Base-by-base conservation (phyloP, 2,888 invertebrate genomes). In the Pachliopta kotzebuea region DNA sequence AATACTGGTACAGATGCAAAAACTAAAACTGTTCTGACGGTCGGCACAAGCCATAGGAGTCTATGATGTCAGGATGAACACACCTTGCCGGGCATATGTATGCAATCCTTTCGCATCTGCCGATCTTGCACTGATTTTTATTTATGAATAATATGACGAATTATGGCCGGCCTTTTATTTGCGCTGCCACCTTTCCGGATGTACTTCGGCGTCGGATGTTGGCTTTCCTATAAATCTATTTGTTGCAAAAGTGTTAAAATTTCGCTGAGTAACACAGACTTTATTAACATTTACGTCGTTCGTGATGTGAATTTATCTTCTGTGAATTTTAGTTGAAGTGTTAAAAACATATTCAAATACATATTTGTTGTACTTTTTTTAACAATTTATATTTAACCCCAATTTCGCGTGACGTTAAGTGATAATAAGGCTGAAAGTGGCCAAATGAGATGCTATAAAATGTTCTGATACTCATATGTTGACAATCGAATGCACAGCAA, bases 111-210 rank as follows among this genome's bases (percentile, higher is more conserved):
- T 90, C 86, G 77, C 90, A 91, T 90, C 90, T 84, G 84, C 84
- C 76, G 76, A 78, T 80, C 79, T 79, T 88, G 88, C 88, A 88
- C 88, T 88, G 89, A 90, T 90, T 90, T 87, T 86, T 87, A 88
- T 88, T 83, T 87, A 85, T 88, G 88, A 90, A 89, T 88, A 88
- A 89, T 90, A 90, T 91, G 90, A 90, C 89, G 90, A 91, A 90
- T 88, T 88, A 88, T 88, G 77, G 76, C 77, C 78, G 76, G 72
- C 75, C 86, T 78, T 86, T 90, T 88, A 88, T 88, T 77, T 81
- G 83, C 78, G 76, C 77, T 82, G 78, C 76, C 90, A 91, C 90
- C 90, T 91, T 91, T 84, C 86, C 90, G 90, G 90, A 90, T 90
- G 88, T 83, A 74, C 77, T 73, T 79, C 76, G 80, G 78, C 79